Evolutionary conservation across 2,113 vertebrate species (phyloP).

Genomic region (Aegithalos caudatus): DNA sequence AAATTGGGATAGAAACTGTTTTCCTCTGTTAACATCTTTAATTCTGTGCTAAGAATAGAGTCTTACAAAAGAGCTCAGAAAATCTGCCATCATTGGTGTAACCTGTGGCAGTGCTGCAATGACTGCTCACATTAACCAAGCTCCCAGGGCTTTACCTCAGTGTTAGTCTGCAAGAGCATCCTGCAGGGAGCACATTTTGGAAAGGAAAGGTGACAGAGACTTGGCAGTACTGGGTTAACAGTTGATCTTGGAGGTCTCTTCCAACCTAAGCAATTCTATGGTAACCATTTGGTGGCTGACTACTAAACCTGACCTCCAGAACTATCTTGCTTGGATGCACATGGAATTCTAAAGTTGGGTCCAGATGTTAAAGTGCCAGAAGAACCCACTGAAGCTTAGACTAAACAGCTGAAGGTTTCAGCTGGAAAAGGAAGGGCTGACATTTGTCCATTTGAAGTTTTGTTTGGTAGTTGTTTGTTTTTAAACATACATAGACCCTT

Average conservation of each 20-base stretch:
- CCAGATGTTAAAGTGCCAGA: not conserved
- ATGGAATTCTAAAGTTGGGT: not conserved
- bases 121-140: not conserved
- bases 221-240: not conserved
- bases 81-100: not conserved
- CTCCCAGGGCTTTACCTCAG: not conserved
- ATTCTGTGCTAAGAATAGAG: not conserved
- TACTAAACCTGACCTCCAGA: not conserved
- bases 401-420: not conserved
- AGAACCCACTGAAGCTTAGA: not conserved
- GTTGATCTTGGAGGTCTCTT: not conserved
- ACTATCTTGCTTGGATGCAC: not conserved
- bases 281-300: not conserved
- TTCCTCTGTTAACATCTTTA: not conserved
- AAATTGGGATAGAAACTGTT: not conserved
- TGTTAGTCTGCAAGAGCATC: not conserved
- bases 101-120: not conserved
- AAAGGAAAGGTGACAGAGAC: not conserved
- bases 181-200: not conserved
- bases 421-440: not conserved
- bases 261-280: not conserved
- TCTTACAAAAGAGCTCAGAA: not conserved
- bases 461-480: not conserved
- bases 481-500: constrained; percentile 4
- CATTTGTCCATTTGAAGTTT: not conserved